These are phyloP conservation scores for Orthonevra nobilis DNA, from an alignment of 2,888 invertebrate genomes.

Conservation along the genomic window DNA sequence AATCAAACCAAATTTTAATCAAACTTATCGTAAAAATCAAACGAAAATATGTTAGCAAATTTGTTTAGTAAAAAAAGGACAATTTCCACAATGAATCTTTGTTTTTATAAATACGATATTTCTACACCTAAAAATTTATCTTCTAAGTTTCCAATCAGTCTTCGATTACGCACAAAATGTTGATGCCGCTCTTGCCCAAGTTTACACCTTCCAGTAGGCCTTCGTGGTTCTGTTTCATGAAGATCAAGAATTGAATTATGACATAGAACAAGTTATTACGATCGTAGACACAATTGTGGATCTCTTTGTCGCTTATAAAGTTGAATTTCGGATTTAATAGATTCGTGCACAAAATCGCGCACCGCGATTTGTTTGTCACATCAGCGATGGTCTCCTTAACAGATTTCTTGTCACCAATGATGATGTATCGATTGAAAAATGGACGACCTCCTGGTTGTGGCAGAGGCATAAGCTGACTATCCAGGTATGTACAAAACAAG, in stretches of 20 bases:
- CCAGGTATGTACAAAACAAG: slow-evolving; percentile 91
- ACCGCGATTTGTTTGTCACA: slow-evolving; percentile 79
- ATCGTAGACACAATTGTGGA: slow-evolving; percentile 87
- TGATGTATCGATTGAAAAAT: slow-evolving; percentile 82
- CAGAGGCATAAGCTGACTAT: slow-evolving; percentile 87
- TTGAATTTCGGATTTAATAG: slow-evolving; percentile 79
- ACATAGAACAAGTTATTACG: slow-evolving; percentile 94
- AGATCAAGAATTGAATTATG: slow-evolving; percentile 89
- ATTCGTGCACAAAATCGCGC: slow-evolving; percentile 78
- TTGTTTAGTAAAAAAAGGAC: too few relatives aligned
- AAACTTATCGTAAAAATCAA: too few relatives aligned
- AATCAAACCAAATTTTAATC: too few relatives aligned
- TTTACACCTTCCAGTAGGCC: slow-evolving; percentile 89
- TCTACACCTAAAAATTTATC: not conserved
- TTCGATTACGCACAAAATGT: slow-evolving; percentile 90
- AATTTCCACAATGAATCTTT: too few relatives aligned
- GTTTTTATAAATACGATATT: too few relatives aligned
- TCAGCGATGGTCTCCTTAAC: slow-evolving; percentile 77
- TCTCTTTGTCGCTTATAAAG: slow-evolving; percentile 83
- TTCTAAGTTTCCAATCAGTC: slow-evolving; percentile 74
- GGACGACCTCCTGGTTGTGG: slow-evolving; percentile 85
- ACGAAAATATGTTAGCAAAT: too few relatives aligned
- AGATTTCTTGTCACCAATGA: slow-evolving; percentile 78
- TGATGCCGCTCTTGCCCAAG: slow-evolving; percentile 89
- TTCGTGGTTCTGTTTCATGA: slow-evolving; percentile 86